Conservation (phyloP, 2,888 invertebrate species). For the Cenopis cana region DNA sequence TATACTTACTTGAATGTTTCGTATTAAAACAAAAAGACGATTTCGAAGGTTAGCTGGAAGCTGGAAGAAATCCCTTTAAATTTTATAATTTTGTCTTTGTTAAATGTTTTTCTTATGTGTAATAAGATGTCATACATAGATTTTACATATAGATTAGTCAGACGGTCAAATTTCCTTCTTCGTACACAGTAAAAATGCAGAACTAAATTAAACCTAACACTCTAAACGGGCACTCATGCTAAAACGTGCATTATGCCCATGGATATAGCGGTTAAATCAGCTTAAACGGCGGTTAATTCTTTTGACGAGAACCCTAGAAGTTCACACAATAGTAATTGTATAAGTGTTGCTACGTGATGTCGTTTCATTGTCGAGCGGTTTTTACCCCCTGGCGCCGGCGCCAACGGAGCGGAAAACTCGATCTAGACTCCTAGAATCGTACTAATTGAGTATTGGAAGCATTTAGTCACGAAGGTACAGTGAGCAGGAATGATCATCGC, state of each 20-base stretch:
- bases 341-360: slow-evolving; percentile 18
- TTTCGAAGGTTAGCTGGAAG: too few relatives aligned
- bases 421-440: slow-evolving; percentile 12
- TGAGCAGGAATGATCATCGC: too few relatives aligned
- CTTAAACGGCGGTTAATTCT: neutral
- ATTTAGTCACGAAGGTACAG: neutral
- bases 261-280: neutral
- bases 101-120: too few relatives aligned
- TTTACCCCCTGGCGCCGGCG: slow-evolving; percentile 19
- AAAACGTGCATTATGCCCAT: neutral
- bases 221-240: neutral
- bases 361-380: slow-evolving; percentile 15
- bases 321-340: slow-evolving; percentile 26
- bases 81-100: too few relatives aligned
- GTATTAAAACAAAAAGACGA: too few relatives aligned
- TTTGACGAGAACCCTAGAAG: neutral
- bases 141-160: too few relatives aligned
- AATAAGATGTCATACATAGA: too few relatives aligned
- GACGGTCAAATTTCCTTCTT: too few relatives aligned
- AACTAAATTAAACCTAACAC: too few relatives aligned
- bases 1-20: too few relatives aligned
- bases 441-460: slow-evolving; percentile 25
- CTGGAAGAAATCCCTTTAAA: too few relatives aligned
- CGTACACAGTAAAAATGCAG: too few relatives aligned
- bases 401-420: slow-evolving; percentile 28